These are phyloP conservation scores for Hippocampus guttulatus DNA, from an alignment of 2,113 vertebrate genomes.

Conservation along the genomic window DNA sequence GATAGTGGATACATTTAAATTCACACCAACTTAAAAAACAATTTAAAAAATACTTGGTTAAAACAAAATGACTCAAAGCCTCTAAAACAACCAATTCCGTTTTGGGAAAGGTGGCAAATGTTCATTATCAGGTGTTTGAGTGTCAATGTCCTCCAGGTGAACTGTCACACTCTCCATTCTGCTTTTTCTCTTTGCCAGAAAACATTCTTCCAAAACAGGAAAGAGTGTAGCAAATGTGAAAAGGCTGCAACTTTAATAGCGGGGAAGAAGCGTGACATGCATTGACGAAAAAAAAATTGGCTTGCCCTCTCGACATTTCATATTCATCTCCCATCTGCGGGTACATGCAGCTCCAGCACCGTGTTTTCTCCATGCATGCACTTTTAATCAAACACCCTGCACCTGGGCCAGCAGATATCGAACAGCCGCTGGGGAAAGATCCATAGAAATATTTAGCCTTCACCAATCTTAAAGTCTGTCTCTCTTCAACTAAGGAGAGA, in stretches of 20 bases:
- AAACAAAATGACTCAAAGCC: slow-evolving; percentile 7
- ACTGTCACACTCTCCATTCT: slow-evolving; percentile 35
- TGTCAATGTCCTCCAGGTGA: slow-evolving; percentile 50
- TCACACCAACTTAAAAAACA: not conserved
- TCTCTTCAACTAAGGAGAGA: not conserved
- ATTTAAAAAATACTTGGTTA: not conserved
- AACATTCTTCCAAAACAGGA: slow-evolving; percentile 26
- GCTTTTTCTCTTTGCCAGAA: slow-evolving; percentile 15
- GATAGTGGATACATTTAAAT: not conserved
- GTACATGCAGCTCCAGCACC: slow-evolving; percentile 11
- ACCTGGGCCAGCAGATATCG: slow-evolving; percentile 33
- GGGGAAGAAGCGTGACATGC: slow-evolving; percentile 17
- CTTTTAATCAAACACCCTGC: slow-evolving; percentile 46
- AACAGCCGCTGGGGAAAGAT: slow-evolving; percentile 19
- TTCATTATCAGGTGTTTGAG: slow-evolving; percentile 61
- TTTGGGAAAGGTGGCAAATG: slow-evolving; percentile 39
- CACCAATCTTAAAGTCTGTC: slow-evolving; percentile 14
- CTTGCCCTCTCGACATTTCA: slow-evolving; percentile 19
- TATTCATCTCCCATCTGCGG: slow-evolving; percentile 33
- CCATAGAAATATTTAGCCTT: slow-evolving; percentile 34
- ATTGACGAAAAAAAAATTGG: slow-evolving; percentile 29
- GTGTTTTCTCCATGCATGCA: slow-evolving; percentile 22
- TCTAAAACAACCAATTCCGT: not conserved
- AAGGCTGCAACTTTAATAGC: slow-evolving; percentile 30
- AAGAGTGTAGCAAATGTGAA: slow-evolving; percentile 18